Conservation (phyloP, 2,113 vertebrate genomes). For the Passer domesticus region DNA sequence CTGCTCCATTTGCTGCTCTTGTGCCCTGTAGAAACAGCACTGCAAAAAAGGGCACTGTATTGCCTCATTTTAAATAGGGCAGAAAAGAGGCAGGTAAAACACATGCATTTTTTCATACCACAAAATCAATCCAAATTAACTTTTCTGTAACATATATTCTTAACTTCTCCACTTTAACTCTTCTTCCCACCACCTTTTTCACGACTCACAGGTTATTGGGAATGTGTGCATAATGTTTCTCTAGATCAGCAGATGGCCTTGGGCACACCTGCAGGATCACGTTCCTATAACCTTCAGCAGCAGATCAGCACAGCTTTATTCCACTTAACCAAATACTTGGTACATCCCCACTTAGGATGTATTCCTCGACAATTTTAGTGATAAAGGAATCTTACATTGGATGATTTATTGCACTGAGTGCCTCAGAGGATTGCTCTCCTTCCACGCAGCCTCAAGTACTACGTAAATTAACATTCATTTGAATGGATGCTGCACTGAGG, state of each 20-base stretch:
- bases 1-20: background rate
- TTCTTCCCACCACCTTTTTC: background rate
- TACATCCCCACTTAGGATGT: background rate
- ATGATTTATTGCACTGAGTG: background rate
- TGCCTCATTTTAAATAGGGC: background rate
- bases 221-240: background rate
- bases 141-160: background rate
- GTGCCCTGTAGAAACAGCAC: background rate
- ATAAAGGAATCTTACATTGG: background rate
- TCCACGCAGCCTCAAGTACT: background rate
- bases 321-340: background rate
- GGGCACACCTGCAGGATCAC: background rate
- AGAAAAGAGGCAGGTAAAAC: background rate
- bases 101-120: background rate
- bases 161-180: background rate
- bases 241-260: background rate
- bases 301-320: background rate
- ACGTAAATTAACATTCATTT: constrained; percentile 29
- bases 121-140: background rate
- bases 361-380: background rate
- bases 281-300: background rate
- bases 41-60: background rate
- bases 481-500: constrained; percentile 16
- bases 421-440: background rate
- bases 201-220: background rate